Evolutionary conservation across 2,888 invertebrate species (phyloP), one percentile per base, ranked within the genome.

Genomic region (Imbricaverruca yamaguchii): DNA sequence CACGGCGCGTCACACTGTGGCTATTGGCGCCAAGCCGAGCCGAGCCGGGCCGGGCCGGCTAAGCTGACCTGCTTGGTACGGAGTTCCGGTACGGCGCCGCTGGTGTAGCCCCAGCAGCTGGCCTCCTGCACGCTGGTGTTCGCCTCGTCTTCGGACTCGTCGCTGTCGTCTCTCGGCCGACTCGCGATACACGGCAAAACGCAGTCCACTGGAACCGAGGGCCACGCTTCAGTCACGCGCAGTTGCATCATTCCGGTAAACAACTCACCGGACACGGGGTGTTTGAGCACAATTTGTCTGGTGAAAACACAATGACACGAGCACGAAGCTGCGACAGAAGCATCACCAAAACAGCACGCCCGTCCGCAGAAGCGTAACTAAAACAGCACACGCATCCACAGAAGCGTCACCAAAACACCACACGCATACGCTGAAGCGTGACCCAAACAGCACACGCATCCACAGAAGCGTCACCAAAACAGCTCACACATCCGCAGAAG

Each of bases 131-230:
- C 25, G 63, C 6, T 63, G 13, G 23, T 12, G 25, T 67, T 25
- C 11, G 10, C 25, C 67, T 67, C 67, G 11, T 67, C 67, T 23
- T 67, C 67, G 13, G 67, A 67, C 10, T 1, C n/a, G 23, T 25
- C 67, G 25, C 25, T n/a, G 12, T 67, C 25, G 11, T 9, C 11
- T 12, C 23, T 10, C 12, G n/a, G 67, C n/a, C n/a, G 21, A 12
- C n/a, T n/a, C 25, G 67, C 23, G 12, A n/a, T n/a, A 12, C 25
- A 12, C 12, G 67, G 67, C 25, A 25, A 13, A 25, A 67, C 21
- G 67, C 67, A 67, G 67, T n/a, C n/a, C 67, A 67, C 67, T 67
- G 67, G 11, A 67, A 67, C 67, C 25, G 63, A n/a, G n/a, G n/a
- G 67, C 7, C 25, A 67, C n/a, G 7, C 12, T 9, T 63, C 39